These are phyloP conservation scores for Strigamia crassipes DNA, from an alignment of 2,888 invertebrate species.

Conservation along the genomic window DNA sequence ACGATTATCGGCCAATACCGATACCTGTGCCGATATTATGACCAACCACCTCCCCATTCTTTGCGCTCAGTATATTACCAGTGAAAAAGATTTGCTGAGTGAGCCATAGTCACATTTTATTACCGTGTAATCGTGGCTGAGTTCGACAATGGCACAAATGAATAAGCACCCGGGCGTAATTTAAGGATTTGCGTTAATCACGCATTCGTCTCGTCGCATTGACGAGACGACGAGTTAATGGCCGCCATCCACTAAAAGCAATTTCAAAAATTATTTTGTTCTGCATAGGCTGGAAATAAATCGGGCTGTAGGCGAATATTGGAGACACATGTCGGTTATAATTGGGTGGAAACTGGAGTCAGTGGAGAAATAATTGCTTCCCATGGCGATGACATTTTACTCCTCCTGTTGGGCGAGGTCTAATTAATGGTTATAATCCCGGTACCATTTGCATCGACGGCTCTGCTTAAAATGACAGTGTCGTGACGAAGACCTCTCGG, in stretches of 20 bases:
- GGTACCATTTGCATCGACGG: background rate
- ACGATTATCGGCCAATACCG: too few relatives aligned
- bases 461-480: slow-evolving; percentile 16
- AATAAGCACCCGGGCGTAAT: too few relatives aligned
- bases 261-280: background rate
- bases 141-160: background rate
- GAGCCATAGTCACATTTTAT: too few relatives aligned
- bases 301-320: background rate
- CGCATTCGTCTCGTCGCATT: background rate
- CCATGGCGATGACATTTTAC: slow-evolving; percentile 21
- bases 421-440: slow-evolving; percentile 21
- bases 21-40: too few relatives aligned
- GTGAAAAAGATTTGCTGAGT: too few relatives aligned
- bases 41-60: too few relatives aligned
- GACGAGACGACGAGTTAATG: background rate
- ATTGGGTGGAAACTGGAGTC: slow-evolving; percentile 6
- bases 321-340: slow-evolving; percentile 11
- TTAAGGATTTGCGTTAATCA: too few relatives aligned
- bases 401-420: slow-evolving; percentile 13
- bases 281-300: background rate
- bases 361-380: slow-evolving; percentile 15
- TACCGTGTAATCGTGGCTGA: too few relatives aligned
- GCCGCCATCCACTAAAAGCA: background rate
- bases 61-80: too few relatives aligned
- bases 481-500: slow-evolving; percentile 12